Evolutionary conservation across 2,113 vertebrate genomes (phyloP).

Genomic region (Elanus axillaris): DNA sequence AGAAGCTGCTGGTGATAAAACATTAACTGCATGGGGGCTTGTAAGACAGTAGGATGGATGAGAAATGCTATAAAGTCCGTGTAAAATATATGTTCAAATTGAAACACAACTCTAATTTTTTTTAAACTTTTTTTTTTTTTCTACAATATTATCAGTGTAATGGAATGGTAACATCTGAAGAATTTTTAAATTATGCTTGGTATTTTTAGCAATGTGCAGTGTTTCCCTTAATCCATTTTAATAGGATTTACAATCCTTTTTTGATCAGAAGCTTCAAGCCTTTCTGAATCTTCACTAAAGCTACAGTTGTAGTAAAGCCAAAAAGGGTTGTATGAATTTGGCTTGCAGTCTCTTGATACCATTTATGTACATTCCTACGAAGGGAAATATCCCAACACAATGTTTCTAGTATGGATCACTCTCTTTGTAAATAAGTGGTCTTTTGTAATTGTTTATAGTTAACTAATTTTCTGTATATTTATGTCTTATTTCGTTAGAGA

Average conservation of each 20-base stretch:
- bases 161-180: background rate
- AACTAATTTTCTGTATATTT: background rate
- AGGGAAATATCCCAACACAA: background rate
- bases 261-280: constrained; percentile 34
- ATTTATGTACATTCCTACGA: background rate
- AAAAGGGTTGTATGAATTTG: background rate
- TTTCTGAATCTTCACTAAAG: constrained; percentile 20
- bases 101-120: background rate
- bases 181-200: background rate
- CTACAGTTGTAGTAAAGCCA: constrained; percentile 9
- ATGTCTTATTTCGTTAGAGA: background rate
- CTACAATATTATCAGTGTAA: background rate
- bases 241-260: constrained; percentile 42
- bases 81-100: background rate
- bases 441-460: background rate
- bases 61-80: background rate
- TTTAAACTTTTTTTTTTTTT: background rate
- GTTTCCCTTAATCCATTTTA: constrained; percentile 49
- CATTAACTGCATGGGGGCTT: background rate
- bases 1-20: background rate
- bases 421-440: background rate
- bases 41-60: background rate
- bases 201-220: constrained; percentile 7
- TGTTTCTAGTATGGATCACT: background rate
- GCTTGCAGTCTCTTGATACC: background rate